These are phyloP conservation scores for Lasius fuliginosus DNA, from an alignment of 2,888 invertebrate genomes.

Conservation along the genomic window DNA sequence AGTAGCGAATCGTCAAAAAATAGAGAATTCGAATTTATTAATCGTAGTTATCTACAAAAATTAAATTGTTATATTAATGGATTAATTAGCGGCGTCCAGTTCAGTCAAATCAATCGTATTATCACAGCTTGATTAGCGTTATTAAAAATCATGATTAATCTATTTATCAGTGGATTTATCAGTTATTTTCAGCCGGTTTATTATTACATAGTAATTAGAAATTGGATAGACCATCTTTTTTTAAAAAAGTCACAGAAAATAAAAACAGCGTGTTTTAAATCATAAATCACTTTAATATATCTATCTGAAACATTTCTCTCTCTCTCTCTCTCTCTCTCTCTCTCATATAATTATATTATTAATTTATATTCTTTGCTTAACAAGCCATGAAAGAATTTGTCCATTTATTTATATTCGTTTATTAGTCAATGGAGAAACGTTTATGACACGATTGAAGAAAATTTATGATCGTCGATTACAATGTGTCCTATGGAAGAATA, in stretches of 20 bases:
- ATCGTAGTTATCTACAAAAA: not conserved
- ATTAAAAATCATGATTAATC: not conserved
- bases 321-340: not conserved
- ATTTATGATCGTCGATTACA: conserved; percentile 39
- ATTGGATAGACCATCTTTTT: not conserved
- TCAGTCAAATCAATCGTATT: not conserved
- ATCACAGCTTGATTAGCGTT: not conserved
- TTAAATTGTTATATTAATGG: not conserved
- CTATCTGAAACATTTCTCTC: not conserved
- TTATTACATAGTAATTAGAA: not conserved
- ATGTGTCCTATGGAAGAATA: conserved; percentile 11
- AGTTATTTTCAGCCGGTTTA: not conserved
- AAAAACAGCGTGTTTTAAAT: not conserved
- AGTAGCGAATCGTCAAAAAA: not conserved
- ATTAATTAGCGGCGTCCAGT: not conserved
- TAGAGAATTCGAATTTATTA: conserved; percentile 3
- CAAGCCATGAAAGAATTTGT: not conserved
- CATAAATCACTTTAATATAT: not conserved
- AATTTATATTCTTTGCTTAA: not conserved
- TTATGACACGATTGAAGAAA: not conserved
- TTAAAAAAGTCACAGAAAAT: not conserved
- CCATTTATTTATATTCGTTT: not conserved
- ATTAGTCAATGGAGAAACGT: not conserved
- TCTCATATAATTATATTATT: not conserved
- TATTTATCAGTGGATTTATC: not conserved